Base-by-base conservation (phyloP, 2,113 vertebrate species). In the Passer montanus region DNA sequence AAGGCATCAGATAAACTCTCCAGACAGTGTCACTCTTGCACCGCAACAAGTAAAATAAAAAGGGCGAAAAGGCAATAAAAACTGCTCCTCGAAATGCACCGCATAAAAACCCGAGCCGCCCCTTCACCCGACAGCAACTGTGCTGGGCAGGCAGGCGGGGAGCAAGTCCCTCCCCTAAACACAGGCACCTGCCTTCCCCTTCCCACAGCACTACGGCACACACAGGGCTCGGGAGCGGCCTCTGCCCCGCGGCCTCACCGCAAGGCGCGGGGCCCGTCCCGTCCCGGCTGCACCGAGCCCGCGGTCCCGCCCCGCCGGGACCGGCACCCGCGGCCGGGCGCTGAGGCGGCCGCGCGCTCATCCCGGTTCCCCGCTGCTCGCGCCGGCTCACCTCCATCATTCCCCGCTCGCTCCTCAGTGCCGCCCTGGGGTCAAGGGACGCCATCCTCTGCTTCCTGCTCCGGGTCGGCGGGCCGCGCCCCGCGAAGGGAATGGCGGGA, bases 361-460 rank as follows among this genome's bases (percentile, higher is more conserved):
- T 2, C 22, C 72, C 30, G 7, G 10, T 17, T 26, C 23, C 23
- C 6, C 17, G 30, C 17, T 17, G 7, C 10, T 47, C 8, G 11
- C 6, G 3, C 56, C 22, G 63, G 3, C 90, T 96, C 64, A 94
- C 95, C 96, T 95, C 93, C 93, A 87, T 62, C 43, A 2, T 28
- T 27, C 44, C 24, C 41, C 31, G 5, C 5, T 11, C 62, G 37
- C 47, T 73, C 46, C 39, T 60, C 86, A 66, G 82, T 49, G 69
- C 35, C 44, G 21, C 37, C 26, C 28, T 6, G 27, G 30, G 91
- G 96, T 93, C 95, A 95, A 28, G 74, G 64, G 43, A 28, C 77
- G 67, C 81, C 69, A 46, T 64, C 35, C 31, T 9, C 11, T 2
- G n/a, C 68, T 97, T 97, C 95, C 94, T 81, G 56, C 96, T 97